Percentiles rank a stretch among this genome's conserved stretches.
Evolutionary conservation across 2,888 invertebrate genomes (phyloP).

Genomic region (Cantharis nigra): DNA sequence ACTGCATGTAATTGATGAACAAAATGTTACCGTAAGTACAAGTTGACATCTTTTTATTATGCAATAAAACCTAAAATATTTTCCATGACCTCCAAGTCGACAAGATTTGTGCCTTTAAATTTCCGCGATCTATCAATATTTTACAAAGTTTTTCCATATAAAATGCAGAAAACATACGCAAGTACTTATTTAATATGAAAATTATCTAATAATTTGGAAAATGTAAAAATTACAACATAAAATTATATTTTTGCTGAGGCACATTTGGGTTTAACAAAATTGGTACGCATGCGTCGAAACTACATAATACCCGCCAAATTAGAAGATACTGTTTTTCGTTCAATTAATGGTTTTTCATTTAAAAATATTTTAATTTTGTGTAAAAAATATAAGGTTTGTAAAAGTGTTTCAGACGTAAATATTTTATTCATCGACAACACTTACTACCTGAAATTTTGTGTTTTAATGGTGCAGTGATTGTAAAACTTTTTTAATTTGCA

Average conservation of each 20-base stretch:
- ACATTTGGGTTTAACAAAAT: constrained; percentile 15
- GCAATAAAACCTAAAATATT: constrained; percentile 10
- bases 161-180: background rate
- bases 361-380: background rate
- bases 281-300: constrained; percentile 10
- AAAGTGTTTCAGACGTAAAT: background rate
- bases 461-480: background rate
- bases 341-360: background rate
- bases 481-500: background rate
- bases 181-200: background rate
- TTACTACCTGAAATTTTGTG: background rate
- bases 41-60: constrained; percentile 37
- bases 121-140: background rate
- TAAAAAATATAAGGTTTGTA: background rate
- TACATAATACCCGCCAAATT: constrained; percentile 12
- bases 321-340: background rate
- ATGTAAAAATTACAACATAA: background rate
- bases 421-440: background rate
- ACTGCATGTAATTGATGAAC: constrained; percentile 67
- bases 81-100: background rate
- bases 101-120: background rate
- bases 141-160: background rate
- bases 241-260: constrained; percentile 9
- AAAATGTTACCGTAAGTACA: constrained; percentile 63
- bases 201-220: background rate